Evolutionary conservation across 2,888 invertebrate species (phyloP), one percentile per base, ranked within the genome.

Genomic region (Agrilus biguttatus): DNA sequence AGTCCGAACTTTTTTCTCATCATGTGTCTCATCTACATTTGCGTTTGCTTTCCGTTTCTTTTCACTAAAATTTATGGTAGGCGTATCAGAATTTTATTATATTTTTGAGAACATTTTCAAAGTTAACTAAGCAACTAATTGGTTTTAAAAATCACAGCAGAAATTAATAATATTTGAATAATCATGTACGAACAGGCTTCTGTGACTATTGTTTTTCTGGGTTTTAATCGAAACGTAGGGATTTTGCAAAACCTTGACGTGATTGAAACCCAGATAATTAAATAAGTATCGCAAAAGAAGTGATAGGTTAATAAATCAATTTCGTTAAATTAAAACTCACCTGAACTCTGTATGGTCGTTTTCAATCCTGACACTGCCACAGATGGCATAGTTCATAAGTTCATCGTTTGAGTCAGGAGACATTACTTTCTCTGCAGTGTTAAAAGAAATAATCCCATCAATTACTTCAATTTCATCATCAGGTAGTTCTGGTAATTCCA

Each of bases 311-410:
- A 23, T 23, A 23, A 23, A 23, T 23, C 3, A 23, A 23, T 23
- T 23, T 23, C 5, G 5, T 28, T 28, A 28, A 28, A 37, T 3
- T 37, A 21, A 21, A 19, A 37, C 37, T 36, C 47, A 43, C 34
- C 33, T 38, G 19, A 33, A 14, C 5, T 28, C 39, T 12, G 19
- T 41, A 17, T 47, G 39, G 28, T 37, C 36, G 43, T 44, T 50
- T 45, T 44, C 45, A 17, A 42, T 40, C 8, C 51, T 42, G 34
- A 50, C 49, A 44, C 48, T 54, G n/a, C 56, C 56, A 36, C 53
- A 42, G 19, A 55, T 39, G 2, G 56, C 58, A 49, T 54, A 57
- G 45, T 56, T 56, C 57, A 58, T 57, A 35, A 57, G 42, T 17
- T 56, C 55, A 36, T 56, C 55, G 28, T 55, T 52, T 10, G 43